phyloP scores from a whole-genome alignment of 2,888 invertebrate genomes.

The Dolomedes plantarius region DNA sequence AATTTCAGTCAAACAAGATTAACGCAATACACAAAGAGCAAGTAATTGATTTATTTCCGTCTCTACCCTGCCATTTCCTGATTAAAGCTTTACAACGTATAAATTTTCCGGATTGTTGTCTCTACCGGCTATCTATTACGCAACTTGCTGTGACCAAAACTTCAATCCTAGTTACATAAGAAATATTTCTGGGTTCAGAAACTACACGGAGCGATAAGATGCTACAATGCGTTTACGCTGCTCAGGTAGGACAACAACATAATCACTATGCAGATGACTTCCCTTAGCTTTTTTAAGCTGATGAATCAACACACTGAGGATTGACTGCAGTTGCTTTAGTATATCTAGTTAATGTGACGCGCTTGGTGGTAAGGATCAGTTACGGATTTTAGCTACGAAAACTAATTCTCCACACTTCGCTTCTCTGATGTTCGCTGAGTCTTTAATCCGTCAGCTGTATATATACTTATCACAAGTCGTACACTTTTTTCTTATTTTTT shows the following conservation, averaged over 20 bases:
- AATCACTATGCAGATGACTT: not conserved
- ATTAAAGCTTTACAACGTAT: not conserved
- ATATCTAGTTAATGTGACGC: not conserved
- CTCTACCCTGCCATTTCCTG: no score
- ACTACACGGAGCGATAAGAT: not conserved
- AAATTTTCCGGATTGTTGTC: not conserved
- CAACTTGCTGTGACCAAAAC: not conserved
- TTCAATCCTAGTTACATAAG: not conserved
- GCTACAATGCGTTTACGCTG: not conserved
- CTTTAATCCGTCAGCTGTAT: no score
- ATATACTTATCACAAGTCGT: no score
- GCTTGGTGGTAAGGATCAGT: not conserved
- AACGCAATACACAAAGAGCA: no score
- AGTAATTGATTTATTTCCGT: no score
- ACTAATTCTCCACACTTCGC: not conserved
- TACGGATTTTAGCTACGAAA: not conserved
- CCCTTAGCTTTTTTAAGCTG: not conserved
- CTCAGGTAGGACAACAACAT: not conserved
- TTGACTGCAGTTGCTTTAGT: no score
- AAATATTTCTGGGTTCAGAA: not conserved
- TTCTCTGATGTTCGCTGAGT: not conserved
- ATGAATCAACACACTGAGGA: not conserved
- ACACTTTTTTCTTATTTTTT: no score
- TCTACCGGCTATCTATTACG: not conserved
- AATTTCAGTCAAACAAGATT: no score